Percentiles rank a stretch among this genome's conserved stretches.
Evolutionary conservation across 2,113 vertebrate genomes (phyloP).

Genomic region (Mohoua ochrocephala): DNA sequence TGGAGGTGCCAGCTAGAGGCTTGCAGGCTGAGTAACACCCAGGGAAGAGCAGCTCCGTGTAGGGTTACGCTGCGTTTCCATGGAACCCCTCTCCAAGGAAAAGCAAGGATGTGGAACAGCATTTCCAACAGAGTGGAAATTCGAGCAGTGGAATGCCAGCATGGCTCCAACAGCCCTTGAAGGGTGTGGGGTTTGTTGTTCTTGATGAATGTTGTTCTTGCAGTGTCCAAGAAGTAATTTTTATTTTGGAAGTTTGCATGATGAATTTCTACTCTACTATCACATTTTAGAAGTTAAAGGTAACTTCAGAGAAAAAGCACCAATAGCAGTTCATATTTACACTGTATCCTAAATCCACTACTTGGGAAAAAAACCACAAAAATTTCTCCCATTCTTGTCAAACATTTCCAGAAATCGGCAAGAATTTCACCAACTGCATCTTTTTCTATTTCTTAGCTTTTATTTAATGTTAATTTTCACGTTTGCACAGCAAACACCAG

Average conservation of each 20-base stretch:
- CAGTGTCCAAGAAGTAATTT: too few relatives aligned
- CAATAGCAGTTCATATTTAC: neutral
- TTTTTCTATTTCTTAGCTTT: neutral
- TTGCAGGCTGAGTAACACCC: neutral
- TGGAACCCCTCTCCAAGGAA: neutral
- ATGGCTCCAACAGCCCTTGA: neutral
- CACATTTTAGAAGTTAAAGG: neutral
- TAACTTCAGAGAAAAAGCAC: neutral
- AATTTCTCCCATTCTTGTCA: neutral
- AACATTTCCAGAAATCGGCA: neutral
- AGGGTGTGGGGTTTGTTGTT: neutral
- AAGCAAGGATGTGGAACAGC: neutral
- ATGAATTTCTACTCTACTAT: neutral
- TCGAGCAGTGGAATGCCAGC: neutral
- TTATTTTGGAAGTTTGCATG: neutral
- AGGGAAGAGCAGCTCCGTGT: neutral
- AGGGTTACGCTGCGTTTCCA: accelerated
- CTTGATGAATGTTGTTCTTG: too few relatives aligned
- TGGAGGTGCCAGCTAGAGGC: neutral
- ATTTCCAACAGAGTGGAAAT: neutral
- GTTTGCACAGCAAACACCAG: neutral
- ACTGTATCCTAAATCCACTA: neutral
- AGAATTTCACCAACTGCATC: neutral
- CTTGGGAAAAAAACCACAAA: neutral
- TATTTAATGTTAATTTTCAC: neutral